Evolutionary conservation across 2,113 vertebrate species (phyloP).

Genomic region (Podarcis muralis): DNA sequence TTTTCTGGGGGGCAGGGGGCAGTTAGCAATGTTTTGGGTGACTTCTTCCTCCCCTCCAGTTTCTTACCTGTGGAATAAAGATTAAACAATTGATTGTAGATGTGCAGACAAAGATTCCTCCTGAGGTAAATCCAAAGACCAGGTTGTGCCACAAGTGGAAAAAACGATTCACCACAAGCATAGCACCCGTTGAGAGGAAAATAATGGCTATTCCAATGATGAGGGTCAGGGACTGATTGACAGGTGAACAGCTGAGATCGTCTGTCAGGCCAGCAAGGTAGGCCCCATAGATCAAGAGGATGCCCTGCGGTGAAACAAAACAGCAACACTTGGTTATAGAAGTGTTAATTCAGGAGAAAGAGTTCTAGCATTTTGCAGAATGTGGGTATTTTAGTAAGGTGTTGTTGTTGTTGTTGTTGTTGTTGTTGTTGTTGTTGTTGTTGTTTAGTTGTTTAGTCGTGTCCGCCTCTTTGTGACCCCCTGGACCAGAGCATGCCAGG

Average conservation of each 20-base stretch:
- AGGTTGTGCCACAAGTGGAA: conserved; percentile 90
- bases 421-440: too few species aligned
- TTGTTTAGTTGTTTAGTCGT: too few species aligned
- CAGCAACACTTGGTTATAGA: conserved; percentile 32
- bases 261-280: conserved; percentile 94
- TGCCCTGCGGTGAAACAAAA: conserved; percentile 76
- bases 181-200: conserved; percentile 78
- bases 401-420: too few species aligned
- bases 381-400: conserved; percentile 51
- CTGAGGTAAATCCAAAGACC: conserved; percentile 87
- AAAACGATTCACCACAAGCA: conserved; percentile 83
- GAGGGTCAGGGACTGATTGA: conserved; percentile 95
- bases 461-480: too few species aligned
- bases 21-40: too few species aligned
- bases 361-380: conserved; percentile 13
- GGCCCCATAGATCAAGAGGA: conserved; percentile 89
- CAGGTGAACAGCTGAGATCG: conserved; percentile 90
- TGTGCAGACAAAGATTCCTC: conserved; percentile 92
- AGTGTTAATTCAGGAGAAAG: neutral
- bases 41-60: accelerated
- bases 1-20: neutral
- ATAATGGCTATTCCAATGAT: conserved; percentile 85
- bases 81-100: conserved; percentile 91
- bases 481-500: too few species aligned
- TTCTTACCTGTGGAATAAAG: conserved; percentile 92